Evolutionary conservation across 2,113 vertebrate genomes (phyloP).

Genomic region (Bungarus multicinctus): DNA sequence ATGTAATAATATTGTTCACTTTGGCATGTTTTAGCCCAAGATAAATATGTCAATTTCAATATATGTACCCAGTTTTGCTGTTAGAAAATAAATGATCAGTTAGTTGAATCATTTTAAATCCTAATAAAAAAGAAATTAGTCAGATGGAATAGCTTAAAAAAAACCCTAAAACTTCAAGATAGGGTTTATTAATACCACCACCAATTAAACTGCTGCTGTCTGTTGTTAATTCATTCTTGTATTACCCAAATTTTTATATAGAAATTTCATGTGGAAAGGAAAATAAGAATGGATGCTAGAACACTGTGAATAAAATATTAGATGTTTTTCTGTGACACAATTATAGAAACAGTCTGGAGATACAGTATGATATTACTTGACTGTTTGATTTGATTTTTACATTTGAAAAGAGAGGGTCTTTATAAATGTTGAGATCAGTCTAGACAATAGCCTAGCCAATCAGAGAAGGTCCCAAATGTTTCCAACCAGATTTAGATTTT

Average conservation of each 20-base stretch:
- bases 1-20: background rate
- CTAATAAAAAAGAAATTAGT: background rate
- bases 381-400: background rate
- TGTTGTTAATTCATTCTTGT: background rate
- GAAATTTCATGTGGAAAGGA: background rate
- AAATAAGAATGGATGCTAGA: rapidly evolving
- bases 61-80: background rate
- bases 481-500: background rate
- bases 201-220: background rate
- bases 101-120: background rate
- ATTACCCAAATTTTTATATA: background rate
- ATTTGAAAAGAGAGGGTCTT: background rate
- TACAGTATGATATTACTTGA: background rate
- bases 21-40: background rate
- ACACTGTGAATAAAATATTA: background rate
- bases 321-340: background rate
- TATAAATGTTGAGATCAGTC: background rate
- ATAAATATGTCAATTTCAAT: background rate
- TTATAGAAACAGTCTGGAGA: background rate
- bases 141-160: background rate
- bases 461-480: background rate
- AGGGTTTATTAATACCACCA: background rate
- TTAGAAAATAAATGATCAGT: background rate
- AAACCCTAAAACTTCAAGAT: background rate
- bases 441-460: background rate